Evolutionary conservation across 1,140 invertebrate species (phyloP).

Genomic region (Ceratosolen fusciceps): DNA sequence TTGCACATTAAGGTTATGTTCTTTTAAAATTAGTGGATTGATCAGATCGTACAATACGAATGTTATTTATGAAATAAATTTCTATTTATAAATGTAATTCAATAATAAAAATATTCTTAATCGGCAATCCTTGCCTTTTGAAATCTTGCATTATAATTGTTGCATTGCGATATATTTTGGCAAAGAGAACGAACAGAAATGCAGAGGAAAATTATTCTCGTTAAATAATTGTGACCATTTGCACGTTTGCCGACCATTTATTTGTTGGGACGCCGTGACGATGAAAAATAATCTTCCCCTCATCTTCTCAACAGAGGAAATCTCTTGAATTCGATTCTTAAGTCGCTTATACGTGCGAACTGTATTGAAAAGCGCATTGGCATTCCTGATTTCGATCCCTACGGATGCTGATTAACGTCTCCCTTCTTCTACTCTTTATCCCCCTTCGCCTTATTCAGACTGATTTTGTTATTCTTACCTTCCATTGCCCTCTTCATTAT

Average conservation of each 20-base stretch:
- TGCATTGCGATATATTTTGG: too few relatives aligned
- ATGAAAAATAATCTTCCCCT: constrained; percentile 44
- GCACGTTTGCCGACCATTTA: constrained; percentile 24
- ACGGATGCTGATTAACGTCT: constrained; percentile 15
- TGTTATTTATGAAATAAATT: too few relatives aligned
- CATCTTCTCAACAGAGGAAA: constrained; percentile 2
- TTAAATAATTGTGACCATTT: constrained; percentile 47
- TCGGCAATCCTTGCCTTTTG: too few relatives aligned
- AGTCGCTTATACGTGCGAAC: constrained; percentile 42
- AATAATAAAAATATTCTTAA: too few relatives aligned
- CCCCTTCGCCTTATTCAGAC: constrained; percentile 6
- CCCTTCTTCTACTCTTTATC: constrained; percentile 33
- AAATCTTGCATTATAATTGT: too few relatives aligned
- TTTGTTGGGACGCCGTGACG: constrained; percentile 23
- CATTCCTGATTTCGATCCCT: constrained; percentile 30
- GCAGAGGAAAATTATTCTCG: too few relatives aligned
- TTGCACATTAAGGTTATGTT: too few relatives aligned
- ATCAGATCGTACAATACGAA: too few relatives aligned
- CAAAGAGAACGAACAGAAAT: too few relatives aligned
- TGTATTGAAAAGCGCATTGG: constrained; percentile 39
- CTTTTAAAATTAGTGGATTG: too few relatives aligned
- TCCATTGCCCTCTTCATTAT: neutral
- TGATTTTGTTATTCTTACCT: neutral
- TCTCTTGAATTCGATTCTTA: constrained; percentile 39
- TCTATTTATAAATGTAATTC: too few relatives aligned